Percentiles rank a stretch among this genome's conserved stretches.
Conservation (phyloP, 2,113 vertebrate species). For the Ceratotherium simum region DNA sequence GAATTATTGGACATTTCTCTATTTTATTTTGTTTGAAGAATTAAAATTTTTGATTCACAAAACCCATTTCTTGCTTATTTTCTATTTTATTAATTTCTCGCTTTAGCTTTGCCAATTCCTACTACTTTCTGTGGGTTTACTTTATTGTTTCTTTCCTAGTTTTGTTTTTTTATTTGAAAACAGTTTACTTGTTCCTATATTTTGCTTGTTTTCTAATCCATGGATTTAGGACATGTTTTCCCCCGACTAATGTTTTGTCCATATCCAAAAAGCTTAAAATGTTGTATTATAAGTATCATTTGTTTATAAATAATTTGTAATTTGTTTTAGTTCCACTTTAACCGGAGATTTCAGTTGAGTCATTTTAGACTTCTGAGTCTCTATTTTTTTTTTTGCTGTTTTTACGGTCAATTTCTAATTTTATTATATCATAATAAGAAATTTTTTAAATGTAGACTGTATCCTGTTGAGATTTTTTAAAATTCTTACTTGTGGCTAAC, state of each 20-base stretch:
- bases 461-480: neutral
- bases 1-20: neutral
- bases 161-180: slow-evolving; percentile 32
- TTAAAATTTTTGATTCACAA: neutral
- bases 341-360: neutral
- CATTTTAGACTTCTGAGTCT: slow-evolving; percentile 18
- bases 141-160: neutral
- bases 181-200: slow-evolving; percentile 4
- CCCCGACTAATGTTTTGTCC: neutral
- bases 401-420: slow-evolving; percentile 22
- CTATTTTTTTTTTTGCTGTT: neutral
- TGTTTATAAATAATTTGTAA: neutral
- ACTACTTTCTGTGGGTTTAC: neutral
- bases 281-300: neutral
- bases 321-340: slow-evolving; percentile 13
- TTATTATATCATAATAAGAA: neutral
- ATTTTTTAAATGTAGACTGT: neutral
- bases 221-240: neutral
- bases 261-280: slow-evolving; percentile 15
- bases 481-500: neutral
- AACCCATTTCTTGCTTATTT: neutral
- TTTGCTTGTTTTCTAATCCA: neutral
- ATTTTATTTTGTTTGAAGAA: neutral
- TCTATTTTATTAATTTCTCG: neutral
- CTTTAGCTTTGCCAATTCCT: slow-evolving; percentile 13